Percentiles rank a stretch among this genome's conserved stretches.
These are phyloP conservation scores for Morpho helenor DNA, from an alignment of 2,888 invertebrate species.

Conservation along the genomic window DNA sequence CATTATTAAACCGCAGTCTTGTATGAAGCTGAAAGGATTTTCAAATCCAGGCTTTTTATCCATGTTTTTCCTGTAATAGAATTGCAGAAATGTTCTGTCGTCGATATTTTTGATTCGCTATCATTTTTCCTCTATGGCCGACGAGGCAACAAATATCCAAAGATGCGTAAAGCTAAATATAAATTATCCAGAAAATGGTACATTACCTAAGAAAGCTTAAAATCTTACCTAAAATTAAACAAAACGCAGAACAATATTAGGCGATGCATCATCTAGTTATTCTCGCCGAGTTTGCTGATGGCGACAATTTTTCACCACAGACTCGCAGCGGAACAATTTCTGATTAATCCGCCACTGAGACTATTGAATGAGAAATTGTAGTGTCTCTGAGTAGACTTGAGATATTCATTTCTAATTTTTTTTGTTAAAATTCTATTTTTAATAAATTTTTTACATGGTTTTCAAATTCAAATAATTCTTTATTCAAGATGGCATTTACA, in stretches of 20 bases:
- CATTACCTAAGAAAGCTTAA: background rate
- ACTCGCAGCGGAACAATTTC: constrained; percentile 65
- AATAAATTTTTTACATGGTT: background rate
- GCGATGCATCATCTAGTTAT: constrained; percentile 66
- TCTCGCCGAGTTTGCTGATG: constrained; percentile 56
- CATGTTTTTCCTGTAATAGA: no score
- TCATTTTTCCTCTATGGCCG: no score
- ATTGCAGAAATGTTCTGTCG: no score
- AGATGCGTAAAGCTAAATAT: no score
- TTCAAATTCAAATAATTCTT: no score
- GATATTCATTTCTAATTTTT: background rate
- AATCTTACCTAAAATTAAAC: constrained; percentile 1
- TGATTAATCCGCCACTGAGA: constrained; percentile 71
- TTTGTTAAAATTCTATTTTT: background rate
- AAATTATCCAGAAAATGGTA: no score
- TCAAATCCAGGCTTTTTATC: no score
- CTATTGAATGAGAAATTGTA: constrained; percentile 51
- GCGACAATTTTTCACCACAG: constrained; percentile 72
- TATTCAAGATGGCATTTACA: no score
- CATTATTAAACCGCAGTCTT: no score
- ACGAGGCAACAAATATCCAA: no score
- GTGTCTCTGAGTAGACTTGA: constrained; percentile 2
- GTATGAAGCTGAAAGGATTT: no score
- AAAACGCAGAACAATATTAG: constrained; percentile 33
- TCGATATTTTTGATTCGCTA: no score